Base-by-base conservation (phyloP, 2,888 invertebrate genomes). In the Iselma pallidipennis region DNA sequence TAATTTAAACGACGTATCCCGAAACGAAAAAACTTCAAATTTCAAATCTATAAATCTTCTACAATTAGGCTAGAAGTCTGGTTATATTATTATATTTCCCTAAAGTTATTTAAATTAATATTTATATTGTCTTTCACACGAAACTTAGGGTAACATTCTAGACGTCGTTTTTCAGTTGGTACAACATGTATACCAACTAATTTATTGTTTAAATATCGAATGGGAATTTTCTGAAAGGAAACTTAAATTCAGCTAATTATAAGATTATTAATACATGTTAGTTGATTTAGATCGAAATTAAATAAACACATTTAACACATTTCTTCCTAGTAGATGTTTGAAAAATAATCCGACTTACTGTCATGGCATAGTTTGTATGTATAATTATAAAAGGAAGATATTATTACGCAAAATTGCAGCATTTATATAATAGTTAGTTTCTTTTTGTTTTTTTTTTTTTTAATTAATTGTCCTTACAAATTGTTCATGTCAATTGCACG, bases 41-140 rank as follows among this genome's bases (percentile, higher is more conserved):
- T 67, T 71, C 71, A 71, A 65, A 70, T 64, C 65, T 72, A n/a
- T 66, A 67, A 64, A 49, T 56, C 61, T 67, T 54, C 66, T 70
- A 70, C 59, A 66, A 63, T 45, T 69, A 69, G 70, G 68, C 66
- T 70, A 69, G 64, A 57, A 68, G 60, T 69, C 62, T 56, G 66
- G 25, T 50, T 56, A 56, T 49, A 59, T 55, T 45, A 25, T n/a
- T n/a, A 51, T 55, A 55, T 59, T 23, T 57, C 25, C 37, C 54
- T 66, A 61, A 49, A 49, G 59, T 62, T 58, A 57, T 62, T 63
- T 60, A 56, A 45, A 52, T 60, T 61, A 49, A 58, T 49, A 57
- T 66, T 57, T 37, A 59, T 69, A 69, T 69, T 69, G 69, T 69
- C 69, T 67, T 67, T 66, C 66, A 66, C 69, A 69, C 67, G 60